Evolutionary conservation across 1,140 invertebrate species (phyloP), one percentile per base, ranked within the genome.

Genomic region (Habropoda laboriosa): DNA sequence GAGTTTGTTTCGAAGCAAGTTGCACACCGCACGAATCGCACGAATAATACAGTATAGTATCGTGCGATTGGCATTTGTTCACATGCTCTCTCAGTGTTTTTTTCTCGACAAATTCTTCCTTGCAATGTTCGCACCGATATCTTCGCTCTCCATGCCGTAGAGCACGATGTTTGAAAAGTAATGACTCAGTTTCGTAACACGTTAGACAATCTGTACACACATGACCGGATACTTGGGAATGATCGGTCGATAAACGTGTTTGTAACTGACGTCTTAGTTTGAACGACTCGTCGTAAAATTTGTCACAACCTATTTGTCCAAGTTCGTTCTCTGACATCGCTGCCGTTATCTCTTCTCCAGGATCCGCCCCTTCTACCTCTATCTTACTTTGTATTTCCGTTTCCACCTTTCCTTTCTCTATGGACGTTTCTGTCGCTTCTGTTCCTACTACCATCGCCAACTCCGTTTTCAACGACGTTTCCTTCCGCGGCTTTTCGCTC

Each of bases 81-180:
- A 82, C 24, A n/a, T 82, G 81, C 2, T 75, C 49, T 32, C 47
- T 71, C 8, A 82, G 8, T 10, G 47, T 12, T 13, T 6, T 55
- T 32, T 82, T 82, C 47, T 67, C 57, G 2, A 35, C 13, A n/a
- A 80, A 82, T 32, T 58, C 49, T 42, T 40, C 24, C 1, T 55
- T 32, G 6, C 81, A 82, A 67, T 82, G 32, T 24, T 82, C 78
- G 24, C 81, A 82, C 3, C 55, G 47, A 58, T 82, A 80, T 30
- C n/a, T 27, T 27, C 24, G 42, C 42, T 82, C 40, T 55, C 53
- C 38, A 13, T 80, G 81, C 13, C 21, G 21, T 12, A 49, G 1
- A 57, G 7, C 38, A 18, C 63, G 61, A 49, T 82, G 77, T 7
- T 80, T 53, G 6, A 35, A 21, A 0, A 80, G 40, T 18, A 45